Evolutionary conservation across 2,113 vertebrate species (phyloP), one percentile per base, ranked within the genome.

Genomic region (Lampris megalopsis): DNA sequence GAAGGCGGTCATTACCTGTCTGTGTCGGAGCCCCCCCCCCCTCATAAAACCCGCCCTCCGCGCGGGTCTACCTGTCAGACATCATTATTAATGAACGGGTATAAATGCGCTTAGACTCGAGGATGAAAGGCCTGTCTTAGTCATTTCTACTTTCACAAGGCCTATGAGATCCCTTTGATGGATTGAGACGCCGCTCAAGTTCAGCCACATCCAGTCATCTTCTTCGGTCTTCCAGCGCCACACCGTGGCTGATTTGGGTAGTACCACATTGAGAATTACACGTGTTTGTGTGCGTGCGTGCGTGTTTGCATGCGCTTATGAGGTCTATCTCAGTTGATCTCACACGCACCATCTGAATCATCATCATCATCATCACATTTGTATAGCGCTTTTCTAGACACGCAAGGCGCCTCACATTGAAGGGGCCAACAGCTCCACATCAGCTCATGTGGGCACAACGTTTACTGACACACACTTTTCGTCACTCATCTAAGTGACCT

Each of bases 221-320:
- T 38, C 6, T 9, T 37, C 61, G 5, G 79, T 79, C 74, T 57
- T 88, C 71, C 62, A 89, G 89, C 83, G 45, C 87, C 89, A 74
- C 86, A 9, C 48, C 47, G 87, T 92, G 87, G 5, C 24, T 73
- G 7, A 1, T 37, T 6, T 2, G 9, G 63, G 42, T 10, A 63
- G 36, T 72, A 9, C 80, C n/a, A 11, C 38, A 41, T 9, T 1
- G 11, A 41, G 38, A 35, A 36, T 56, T 56, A 2, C 3, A 36
- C 1, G 56, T 6, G 80, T 42, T 0, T 42, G 35, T 6, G 24
- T 5, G 42, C 2, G 68, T 42, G 63, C 43, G 67, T 41, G 71
- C 57, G 24, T 36, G 8, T 61, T 48, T 37, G 73, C 40, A 10
- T n/a, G 54, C 60, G 73, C 24, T 24, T 50, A 52, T 13, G 6